Conservation (phyloP, 2,888 invertebrate genomes). For the Sicus ferrugineus region DNA sequence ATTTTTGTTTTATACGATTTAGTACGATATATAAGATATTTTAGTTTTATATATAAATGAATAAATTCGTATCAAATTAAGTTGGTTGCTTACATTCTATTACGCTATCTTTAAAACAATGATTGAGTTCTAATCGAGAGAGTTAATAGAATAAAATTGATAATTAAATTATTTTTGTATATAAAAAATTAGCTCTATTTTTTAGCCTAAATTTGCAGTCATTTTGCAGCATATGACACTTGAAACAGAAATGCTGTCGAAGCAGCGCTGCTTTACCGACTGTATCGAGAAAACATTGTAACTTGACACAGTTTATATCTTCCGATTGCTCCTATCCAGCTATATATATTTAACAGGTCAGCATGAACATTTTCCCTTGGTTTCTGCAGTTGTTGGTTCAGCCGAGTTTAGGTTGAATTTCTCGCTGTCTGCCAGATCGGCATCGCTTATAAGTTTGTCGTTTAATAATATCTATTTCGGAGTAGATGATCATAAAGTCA, state of each 20-base stretch:
- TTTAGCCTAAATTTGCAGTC: conserved; percentile 1
- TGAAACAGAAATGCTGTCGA: neutral
- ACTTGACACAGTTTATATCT: neutral
- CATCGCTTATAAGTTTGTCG: conserved; percentile 77
- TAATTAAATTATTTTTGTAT: neutral
- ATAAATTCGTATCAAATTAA: conserved; percentile 19
- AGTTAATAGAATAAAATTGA: neutral
- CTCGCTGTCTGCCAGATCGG: conserved; percentile 74
- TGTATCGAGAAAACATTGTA: neutral
- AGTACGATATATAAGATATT: no score
- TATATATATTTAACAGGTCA: conserved; percentile 47
- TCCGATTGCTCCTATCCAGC: no score
- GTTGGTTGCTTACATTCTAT: neutral
- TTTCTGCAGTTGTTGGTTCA: conserved; percentile 50
- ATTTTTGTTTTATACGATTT: no score
- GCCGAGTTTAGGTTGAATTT: conserved; percentile 72
- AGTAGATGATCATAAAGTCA: neutral
- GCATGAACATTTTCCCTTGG: conserved; percentile 61
- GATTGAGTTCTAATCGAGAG: neutral
- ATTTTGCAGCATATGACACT: neutral
- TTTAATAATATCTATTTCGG: conserved; percentile 76
- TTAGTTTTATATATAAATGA: conserved; percentile 11
- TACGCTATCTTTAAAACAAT: neutral
- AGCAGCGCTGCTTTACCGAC: conserved; percentile 15
- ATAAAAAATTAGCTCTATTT: conserved; percentile 20